Evolutionary conservation across 2,888 invertebrate species (phyloP), one percentile per base, ranked within the genome.

Genomic region (Cheilosia variabilis): DNA sequence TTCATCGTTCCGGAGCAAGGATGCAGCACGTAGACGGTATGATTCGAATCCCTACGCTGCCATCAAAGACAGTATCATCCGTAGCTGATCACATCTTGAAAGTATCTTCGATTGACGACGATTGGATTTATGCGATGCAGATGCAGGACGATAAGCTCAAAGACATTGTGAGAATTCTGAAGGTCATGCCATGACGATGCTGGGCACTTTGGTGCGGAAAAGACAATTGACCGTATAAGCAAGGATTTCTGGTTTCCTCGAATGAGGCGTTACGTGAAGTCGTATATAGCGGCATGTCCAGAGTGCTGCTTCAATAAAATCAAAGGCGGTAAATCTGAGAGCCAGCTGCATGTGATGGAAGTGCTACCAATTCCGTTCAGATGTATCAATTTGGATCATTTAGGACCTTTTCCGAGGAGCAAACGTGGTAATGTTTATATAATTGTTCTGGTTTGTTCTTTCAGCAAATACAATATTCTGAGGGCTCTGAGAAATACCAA

Each of bases 241-340:
- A 71, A 55, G 58, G 31, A 79, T 27, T 87, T 82, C 55, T 88
- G 87, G 87, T 88, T 88, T 71, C 76, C 73, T 19, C 66, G 81
- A 19, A 75, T 88, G 76, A 34, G 24, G 24, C 24, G 24, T 24
- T 24, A 24, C 24, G 24, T 24, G 0, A 24, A 24, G 24, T 24
- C 24, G 5, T 24, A 4, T 4, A 4, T n/a, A 24, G 24, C 24
- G 24, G 24, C 24, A 24, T 24, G 24, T 24, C 24, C 24, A 24
- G 24, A 31, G 27, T 31, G 27, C 1, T 31, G 27, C 27, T 31
- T 31, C 27, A 31, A 31, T 7, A 31, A 31, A 31, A 7, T 31
- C 7, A 31, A 31, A 31, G 27, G 27, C 27, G 27, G 27, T 31
- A 31, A 7, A 31, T 31, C 27, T 1, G 27, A 31, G 2, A 31